Base-by-base conservation (phyloP, 2,888 invertebrate species). In the Drosophila sordidula region DNA sequence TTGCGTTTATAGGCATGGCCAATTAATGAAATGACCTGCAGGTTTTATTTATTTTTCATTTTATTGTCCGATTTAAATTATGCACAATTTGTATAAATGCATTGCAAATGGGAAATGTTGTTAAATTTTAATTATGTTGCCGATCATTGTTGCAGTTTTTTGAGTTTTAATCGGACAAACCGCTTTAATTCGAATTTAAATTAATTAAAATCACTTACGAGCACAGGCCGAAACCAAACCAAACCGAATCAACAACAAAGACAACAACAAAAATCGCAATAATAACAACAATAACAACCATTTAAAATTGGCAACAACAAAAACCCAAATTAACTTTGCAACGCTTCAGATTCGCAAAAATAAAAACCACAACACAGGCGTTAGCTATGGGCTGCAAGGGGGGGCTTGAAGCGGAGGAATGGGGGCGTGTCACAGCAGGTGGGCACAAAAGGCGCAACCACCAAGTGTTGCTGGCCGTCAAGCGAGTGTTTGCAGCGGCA, bases 131-230 rank as follows among this genome's bases (percentile, higher is more conserved):
- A 87, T 85, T 87, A 79, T 78, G 65, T 63, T 50, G 49, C 66
- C 70, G 59, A 65, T 71, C 80, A 62, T 64, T 71, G 70, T 78
- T 73, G 69, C 66, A 58, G 54, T 78, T 80, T 82, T 83, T 86
- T 72, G 84, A 78, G 87, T 87, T 80, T 83, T 87, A 84, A 86
- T 80, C 80, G 80, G 54, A 66, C 73, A 70, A 89, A 84, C 69
- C 87, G 71, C 82, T 89, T 86, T 87, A 86, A 85, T 81, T 87
- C 85, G 77, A 69, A 87, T 86, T 87, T 89, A 86, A 86, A 86
- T 89, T 86, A 86, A 86, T 86, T 86, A 89, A 86, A 86, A 87
- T 84, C 85, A 81, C 74, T 86, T 87, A 75, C 81, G 68, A 62
- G 41, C 70, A 49, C 66, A 56, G 63, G 72, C 68, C 70, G 72